Evolutionary conservation across 1,140 invertebrate species (phyloP), one percentile per base, ranked within the genome.

Genomic region (Drosophila baimaii): DNA sequence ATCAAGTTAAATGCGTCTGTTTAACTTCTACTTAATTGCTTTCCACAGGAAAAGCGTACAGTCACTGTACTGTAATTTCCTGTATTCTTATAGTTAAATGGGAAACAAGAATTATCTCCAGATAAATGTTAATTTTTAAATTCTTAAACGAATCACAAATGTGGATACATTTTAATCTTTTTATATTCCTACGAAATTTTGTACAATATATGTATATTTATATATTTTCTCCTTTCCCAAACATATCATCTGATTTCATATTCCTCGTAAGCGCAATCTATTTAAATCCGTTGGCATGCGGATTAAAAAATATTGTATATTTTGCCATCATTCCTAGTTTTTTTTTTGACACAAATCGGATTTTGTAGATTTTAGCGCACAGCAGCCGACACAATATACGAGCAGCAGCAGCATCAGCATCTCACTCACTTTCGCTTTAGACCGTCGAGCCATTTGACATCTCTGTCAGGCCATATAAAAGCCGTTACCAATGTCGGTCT

Each of bases 361-460:
- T 77, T 76, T 49, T 13, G 25, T 35, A n/a, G 46, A 68, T 57
- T 76, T 55, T 65, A 47, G 47, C 19, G 0, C n/a, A 39, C 52
- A 41, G 37, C 27, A 37, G 10, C 47, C 19, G 17, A 12, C 27
- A 33, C 49, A 31, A 33, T 33, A 35, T 25, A 33, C 7, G 27
- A 23, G 10, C 37, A 31, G 10, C 39, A 23, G 10, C 37, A 31
- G 10, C 39, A 47, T 70, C 55, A 25, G 33, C n/a, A 21, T 37
- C 25, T 17, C 27, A 27, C 55, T 52, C 33, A 41, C 33, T 31
- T 66, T 76, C 52, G 51, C 27, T 69, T 73, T 68, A 63, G 49
- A 21, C 63, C 17, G 57, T 49, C 65, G 58, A 29, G 55, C 66
- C 46, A 62, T 84, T 77, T 85, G 81, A 77, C 77, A 84, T 77